Conservation (phyloP, 2,888 invertebrate genomes). For the Polymixis flavicincta region DNA sequence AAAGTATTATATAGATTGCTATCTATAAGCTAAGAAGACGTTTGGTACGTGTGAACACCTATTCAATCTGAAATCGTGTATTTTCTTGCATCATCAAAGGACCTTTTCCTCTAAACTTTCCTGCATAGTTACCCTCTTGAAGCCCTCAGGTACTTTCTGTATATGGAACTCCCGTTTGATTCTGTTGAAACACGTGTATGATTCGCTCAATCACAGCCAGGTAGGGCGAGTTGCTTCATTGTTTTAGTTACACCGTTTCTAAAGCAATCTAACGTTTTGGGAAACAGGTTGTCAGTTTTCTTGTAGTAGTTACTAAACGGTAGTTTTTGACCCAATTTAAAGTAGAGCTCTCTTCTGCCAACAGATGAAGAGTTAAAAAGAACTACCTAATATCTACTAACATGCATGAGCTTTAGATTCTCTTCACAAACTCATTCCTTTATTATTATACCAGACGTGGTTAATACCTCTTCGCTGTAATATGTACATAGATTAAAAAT, state of each 20-base stretch:
- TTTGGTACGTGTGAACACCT: no score
- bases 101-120: neutral
- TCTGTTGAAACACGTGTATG: constrained; percentile 65
- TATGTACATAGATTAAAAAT: no score
- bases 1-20: no score
- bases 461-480: neutral
- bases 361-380: neutral
- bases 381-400: fast-evolving
- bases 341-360: neutral
- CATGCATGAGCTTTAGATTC: neutral
- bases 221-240: constrained; percentile 59
- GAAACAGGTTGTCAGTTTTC: constrained; percentile 48
- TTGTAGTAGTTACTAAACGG: neutral
- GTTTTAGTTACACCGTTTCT: constrained; percentile 52
- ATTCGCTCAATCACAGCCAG: constrained; percentile 60
- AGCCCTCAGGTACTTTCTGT: constrained; percentile 54
- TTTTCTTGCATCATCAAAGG: neutral
- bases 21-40: no score
- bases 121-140: constrained; percentile 46
- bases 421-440: no score
- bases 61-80: neutral
- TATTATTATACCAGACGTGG: neutral
- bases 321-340: neutral
- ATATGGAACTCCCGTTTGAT: constrained; percentile 67
- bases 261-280: constrained; percentile 33